Conservation (phyloP, 2,797 vertebrate genomes). For the Prunella strophiata region DNA sequence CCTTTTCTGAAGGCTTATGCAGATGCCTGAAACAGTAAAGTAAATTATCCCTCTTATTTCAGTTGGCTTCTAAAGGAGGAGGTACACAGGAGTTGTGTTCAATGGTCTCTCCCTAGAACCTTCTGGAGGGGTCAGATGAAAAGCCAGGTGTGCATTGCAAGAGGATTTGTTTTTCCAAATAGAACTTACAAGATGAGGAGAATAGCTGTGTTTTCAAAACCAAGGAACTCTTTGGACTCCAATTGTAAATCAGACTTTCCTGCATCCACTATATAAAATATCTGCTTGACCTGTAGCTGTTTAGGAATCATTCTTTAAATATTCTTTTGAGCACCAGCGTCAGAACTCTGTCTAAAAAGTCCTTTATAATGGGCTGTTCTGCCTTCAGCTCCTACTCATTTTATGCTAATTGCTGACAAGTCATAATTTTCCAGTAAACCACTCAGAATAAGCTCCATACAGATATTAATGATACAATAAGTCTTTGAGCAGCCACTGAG, state of each 20-base stretch:
- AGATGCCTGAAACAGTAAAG: not conserved
- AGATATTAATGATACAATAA: not conserved
- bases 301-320: constrained; percentile 26
- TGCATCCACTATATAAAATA: not conserved
- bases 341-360: constrained; percentile 17
- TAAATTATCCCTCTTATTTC: not conserved
- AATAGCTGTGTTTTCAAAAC: constrained; percentile 2
- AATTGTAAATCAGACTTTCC: not conserved
- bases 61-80: not conserved
- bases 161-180: not conserved
- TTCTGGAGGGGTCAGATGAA: not conserved
- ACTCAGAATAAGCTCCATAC: not conserved
- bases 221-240: not conserved
- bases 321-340: not conserved
- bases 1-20: not conserved
- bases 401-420: constrained; percentile 39
- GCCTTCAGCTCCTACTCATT: not conserved
- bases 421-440: constrained; percentile 32
- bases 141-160: not conserved
- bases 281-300: not conserved
- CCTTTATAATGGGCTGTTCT: not conserved
- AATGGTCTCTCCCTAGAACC: not conserved
- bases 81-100: not conserved
- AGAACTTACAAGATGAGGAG: not conserved
- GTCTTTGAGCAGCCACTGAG: not conserved